A percentile compares a stretch with the other conserved stretches of the same genome.
Conservation (phyloP, 2,113 vertebrate genomes). For the Copsychus sechellarum region DNA sequence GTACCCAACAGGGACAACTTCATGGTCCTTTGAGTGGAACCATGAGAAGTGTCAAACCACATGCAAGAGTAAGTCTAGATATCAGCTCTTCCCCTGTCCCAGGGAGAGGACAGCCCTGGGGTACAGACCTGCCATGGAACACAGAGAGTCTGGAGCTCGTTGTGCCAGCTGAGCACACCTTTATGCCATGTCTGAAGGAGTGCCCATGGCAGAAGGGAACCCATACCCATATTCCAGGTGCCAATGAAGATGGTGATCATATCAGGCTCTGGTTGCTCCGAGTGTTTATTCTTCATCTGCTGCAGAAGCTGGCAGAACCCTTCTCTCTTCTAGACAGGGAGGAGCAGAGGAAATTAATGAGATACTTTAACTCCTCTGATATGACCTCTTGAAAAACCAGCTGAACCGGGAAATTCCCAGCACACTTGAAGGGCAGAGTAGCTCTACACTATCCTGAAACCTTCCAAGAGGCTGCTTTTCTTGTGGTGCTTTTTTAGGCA, state of each 20-base stretch:
- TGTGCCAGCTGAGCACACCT: background rate
- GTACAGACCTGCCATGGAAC: background rate
- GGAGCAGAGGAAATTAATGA: background rate
- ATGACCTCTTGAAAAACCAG: background rate
- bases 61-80: background rate
- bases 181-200: background rate
- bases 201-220: background rate
- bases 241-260: conserved; percentile 97
- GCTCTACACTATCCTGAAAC: background rate
- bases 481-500: background rate
- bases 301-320: conserved; percentile 97
- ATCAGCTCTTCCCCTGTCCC: background rate
- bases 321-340: conserved; percentile 87
- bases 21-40: background rate
- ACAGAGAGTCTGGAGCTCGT: background rate
- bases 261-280: conserved; percentile 92
- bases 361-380: background rate
- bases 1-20: background rate
- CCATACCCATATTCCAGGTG: conserved; percentile 98
- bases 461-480: background rate
- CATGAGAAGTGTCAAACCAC: background rate
- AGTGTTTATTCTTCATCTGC: conserved; percentile 99
- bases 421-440: background rate
- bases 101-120: background rate
- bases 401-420: background rate